phyloP scores from a whole-genome alignment of 1,140 invertebrate genomes.

The Euwallacea similis region DNA sequence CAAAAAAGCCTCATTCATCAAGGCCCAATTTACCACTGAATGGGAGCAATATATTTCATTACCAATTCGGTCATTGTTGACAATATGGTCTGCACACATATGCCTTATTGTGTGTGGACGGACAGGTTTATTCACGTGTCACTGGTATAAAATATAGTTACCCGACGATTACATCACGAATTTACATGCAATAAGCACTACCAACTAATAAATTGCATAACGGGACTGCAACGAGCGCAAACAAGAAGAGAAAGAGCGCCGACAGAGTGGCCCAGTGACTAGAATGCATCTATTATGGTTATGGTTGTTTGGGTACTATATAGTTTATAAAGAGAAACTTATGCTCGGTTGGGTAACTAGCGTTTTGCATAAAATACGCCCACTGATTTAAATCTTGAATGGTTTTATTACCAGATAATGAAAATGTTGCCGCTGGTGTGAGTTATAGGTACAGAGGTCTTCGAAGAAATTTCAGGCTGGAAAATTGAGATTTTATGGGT shows the following conservation, averaged over 20 bases:
- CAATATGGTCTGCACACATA: too few relatives aligned
- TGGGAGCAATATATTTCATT: too few relatives aligned
- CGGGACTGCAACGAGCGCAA: constrained; percentile 10
- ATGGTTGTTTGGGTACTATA: neutral
- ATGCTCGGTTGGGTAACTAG: constrained; percentile 9
- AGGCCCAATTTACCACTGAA: too few relatives aligned
- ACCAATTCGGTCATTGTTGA: too few relatives aligned
- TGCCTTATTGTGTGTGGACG: neutral
- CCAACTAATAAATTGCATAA: constrained; percentile 15
- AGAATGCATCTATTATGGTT: constrained; percentile 12
- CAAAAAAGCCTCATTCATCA: too few relatives aligned
- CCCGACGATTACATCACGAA: neutral
- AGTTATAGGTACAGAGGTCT: too few relatives aligned
- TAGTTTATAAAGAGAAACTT: constrained; percentile 17
- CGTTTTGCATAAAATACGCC: constrained; percentile 20
- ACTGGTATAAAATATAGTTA: neutral
- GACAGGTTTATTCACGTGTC: constrained; percentile 5
- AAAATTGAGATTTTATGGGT: too few relatives aligned
- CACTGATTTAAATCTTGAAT: neutral
- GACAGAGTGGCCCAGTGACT: constrained; percentile 10
- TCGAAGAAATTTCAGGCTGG: too few relatives aligned
- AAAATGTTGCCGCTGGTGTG: too few relatives aligned
- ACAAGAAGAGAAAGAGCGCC: constrained; percentile 5
- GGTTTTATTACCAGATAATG: too few relatives aligned
- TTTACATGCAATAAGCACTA: neutral